These are phyloP conservation scores for Aeoliscus strigatus DNA, from an alignment of 2,797 vertebrate species.

Conservation along the genomic window DNA sequence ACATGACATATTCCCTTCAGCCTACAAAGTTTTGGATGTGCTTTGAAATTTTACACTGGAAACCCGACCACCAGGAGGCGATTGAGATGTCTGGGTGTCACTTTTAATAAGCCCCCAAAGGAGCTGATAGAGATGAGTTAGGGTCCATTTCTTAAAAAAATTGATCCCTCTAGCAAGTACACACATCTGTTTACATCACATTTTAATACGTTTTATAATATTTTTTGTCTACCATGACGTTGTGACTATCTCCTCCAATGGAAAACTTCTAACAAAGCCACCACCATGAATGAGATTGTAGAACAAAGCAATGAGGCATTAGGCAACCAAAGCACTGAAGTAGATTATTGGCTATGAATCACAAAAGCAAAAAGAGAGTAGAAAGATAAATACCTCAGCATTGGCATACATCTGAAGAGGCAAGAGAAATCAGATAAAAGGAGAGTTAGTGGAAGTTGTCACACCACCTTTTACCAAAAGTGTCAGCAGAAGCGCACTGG, in stretches of 20 bases:
- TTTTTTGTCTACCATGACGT: too few relatives aligned
- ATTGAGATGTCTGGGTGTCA: too few relatives aligned
- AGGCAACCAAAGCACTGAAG: constrained; percentile 56
- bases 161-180: too few relatives aligned
- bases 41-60: too few relatives aligned
- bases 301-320: constrained; percentile 57
- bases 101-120: too few relatives aligned
- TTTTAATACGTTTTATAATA: background rate
- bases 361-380: constrained; percentile 53
- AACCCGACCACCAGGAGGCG: too few relatives aligned
- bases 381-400: constrained; percentile 82
- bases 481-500: constrained; percentile 63
- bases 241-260: background rate
- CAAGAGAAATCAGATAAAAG: constrained; percentile 73
- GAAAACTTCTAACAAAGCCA: constrained; percentile 24
- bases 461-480: constrained; percentile 74
- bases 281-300: constrained; percentile 37
- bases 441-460: constrained; percentile 76
- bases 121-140: too few relatives aligned
- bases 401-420: constrained; percentile 86
- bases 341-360: constrained; percentile 62
- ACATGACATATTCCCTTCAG: too few relatives aligned
- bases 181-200: too few relatives aligned
- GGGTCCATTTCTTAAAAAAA: too few relatives aligned
- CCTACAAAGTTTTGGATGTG: too few relatives aligned